Base-by-base conservation (phyloP, 1,140 invertebrate genomes). In the Ditylenchus dipsaci region DNA sequence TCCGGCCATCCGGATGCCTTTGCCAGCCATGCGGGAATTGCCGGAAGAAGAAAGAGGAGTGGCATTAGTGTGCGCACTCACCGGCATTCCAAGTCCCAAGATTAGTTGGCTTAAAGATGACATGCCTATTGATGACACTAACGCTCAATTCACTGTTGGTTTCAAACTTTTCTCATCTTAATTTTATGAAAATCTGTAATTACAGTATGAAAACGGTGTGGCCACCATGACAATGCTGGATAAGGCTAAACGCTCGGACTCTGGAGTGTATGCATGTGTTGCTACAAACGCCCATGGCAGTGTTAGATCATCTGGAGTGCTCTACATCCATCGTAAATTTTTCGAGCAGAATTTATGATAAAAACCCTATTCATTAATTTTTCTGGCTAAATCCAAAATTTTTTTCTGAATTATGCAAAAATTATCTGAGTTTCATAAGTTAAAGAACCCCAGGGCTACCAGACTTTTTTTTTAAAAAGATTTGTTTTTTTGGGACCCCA, bases 41-140 rank as follows among this genome's bases (percentile, higher is more conserved):
- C 77, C 78, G 3, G 74, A 78, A 69, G 68, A 64, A 26, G 29
- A 67, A 1, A 17, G 15, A 8, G 77, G 81, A 60, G 63, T 81
- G 13, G 70, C 64, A 43, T 64, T 80, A 8, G 78, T 80, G n/a
- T 78, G 76, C 56, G 67, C 78, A 13, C 65, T 80, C n/a, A 75
- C 69, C 21, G 78, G 78, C 27, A 68, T 67, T 33, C 76, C 78
- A 19, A 47, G 58, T 23, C 78, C 78, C 27, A 68, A 64, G 17
- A 78, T 79, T 57, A 60, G 27, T 45, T 80, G 78, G 78, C 53
- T 62, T 0, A 78, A 77, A 49, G 74, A 80, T 65, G 71, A 74
- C 21, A 65, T 66, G 33, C 61, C 68, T 21, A 64, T 78, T 33
- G 63, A 66, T n/a, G 26, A 11, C 33, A 38, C 3, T 11, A 38